These are phyloP conservation scores for Trachelipus rathkii DNA, from an alignment of 1,140 invertebrate genomes.

Conservation along the genomic window DNA sequence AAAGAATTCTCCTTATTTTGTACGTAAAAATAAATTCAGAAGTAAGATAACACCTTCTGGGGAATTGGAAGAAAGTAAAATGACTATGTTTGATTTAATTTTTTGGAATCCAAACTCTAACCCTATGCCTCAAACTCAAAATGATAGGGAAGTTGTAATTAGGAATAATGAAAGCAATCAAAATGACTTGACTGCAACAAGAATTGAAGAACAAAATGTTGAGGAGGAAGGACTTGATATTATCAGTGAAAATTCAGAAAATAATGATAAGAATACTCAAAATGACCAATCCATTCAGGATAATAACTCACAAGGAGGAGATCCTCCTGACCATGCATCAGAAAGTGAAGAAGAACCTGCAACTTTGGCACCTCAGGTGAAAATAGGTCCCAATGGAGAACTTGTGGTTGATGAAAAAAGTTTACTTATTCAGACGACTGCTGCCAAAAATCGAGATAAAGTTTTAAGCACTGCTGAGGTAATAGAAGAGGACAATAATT, in stretches of 20 bases:
- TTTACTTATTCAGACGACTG: constrained; percentile 55
- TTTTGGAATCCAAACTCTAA: constrained; percentile 72
- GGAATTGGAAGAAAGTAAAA: constrained; percentile 60
- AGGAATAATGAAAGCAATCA: constrained; percentile 39
- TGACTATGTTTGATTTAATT: constrained; percentile 86
- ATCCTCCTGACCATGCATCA: too few relatives aligned
- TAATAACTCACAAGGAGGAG: too few relatives aligned
- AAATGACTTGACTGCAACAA: constrained; percentile 33
- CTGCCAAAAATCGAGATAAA: constrained; percentile 38
- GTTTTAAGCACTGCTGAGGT: constrained; percentile 41
- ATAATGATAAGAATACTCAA: not conserved
- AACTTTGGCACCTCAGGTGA: constrained; percentile 74
- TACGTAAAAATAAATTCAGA: constrained; percentile 55
- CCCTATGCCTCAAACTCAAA: constrained; percentile 37
- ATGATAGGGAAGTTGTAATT: constrained; percentile 14
- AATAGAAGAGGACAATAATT: constrained; percentile 35
- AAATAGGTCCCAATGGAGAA: constrained; percentile 79
- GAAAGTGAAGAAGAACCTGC: constrained; percentile 49
- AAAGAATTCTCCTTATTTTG: not conserved
- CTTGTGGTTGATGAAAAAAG: constrained; percentile 82
- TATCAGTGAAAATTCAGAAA: constrained; percentile 14
- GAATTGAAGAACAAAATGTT: constrained; percentile 35
- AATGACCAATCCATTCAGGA: too few relatives aligned
- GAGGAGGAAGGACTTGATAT: constrained; percentile 30
- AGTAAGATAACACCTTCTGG: constrained; percentile 56